phyloP scores from a whole-genome alignment of 1,140 invertebrate genomes.

The Antheraea pernyi region DNA sequence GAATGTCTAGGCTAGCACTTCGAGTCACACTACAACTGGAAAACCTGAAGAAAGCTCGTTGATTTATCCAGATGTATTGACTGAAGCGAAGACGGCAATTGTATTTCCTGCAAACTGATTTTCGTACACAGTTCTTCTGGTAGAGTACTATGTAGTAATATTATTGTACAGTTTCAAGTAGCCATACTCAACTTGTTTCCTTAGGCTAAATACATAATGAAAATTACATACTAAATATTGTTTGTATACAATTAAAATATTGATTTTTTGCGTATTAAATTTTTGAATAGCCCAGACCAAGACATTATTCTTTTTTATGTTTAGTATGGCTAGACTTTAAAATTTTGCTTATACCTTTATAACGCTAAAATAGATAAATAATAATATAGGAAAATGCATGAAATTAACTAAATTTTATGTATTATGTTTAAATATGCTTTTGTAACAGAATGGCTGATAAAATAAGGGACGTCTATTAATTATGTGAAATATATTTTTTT shows the following conservation, averaged over 20 bases:
- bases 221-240: too few relatives aligned
- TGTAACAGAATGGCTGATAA: not conserved
- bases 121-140: conserved; percentile 3
- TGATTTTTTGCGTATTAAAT: too few relatives aligned
- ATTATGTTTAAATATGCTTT: too few relatives aligned
- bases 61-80: not conserved
- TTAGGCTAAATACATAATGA: not conserved
- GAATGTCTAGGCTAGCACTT: conserved; percentile 31
- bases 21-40: conserved; percentile 6
- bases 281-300: too few relatives aligned
- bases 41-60: not conserved
- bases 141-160: conserved; percentile 1
- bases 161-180: not conserved
- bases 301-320: too few relatives aligned
- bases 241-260: too few relatives aligned
- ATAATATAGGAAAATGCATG: not conserved
- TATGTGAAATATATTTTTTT: too few relatives aligned
- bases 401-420: too few relatives aligned
- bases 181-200: not conserved
- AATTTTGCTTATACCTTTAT: too few relatives aligned
- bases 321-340: not conserved
- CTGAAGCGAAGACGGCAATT: conserved; percentile 11
- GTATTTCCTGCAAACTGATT: conserved; percentile 39
- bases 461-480: not conserved
- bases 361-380: not conserved